Evolutionary conservation across 2,797 vertebrate species (phyloP).

Genomic region (Cyprinella venusta): DNA sequence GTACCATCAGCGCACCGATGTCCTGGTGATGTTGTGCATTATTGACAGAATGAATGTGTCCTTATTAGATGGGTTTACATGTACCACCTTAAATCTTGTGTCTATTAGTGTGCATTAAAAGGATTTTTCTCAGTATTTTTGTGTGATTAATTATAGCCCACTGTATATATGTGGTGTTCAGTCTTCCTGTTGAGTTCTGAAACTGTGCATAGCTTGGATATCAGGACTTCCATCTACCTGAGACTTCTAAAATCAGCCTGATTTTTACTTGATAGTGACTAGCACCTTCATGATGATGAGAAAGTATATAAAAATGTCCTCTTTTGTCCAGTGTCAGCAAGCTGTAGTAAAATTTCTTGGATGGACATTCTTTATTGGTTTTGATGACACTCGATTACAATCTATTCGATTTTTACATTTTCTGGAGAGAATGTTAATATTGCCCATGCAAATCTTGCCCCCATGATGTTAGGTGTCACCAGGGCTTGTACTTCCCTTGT

Average conservation of each 20-base stretch:
- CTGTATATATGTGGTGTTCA: not conserved
- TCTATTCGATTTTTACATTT: not conserved
- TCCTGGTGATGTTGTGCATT: constrained; percentile 5
- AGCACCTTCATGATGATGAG: not conserved
- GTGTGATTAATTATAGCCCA: not conserved
- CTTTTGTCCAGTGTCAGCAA: not conserved
- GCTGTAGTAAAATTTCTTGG: not conserved
- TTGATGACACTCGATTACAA: not conserved
- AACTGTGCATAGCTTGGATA: constrained; percentile 5
- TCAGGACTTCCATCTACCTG: constrained; percentile 3
- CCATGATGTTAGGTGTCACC: no score
- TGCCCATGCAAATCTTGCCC: not conserved
- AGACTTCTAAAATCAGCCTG: not conserved
- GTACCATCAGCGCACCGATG: not conserved
- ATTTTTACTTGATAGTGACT: not conserved
- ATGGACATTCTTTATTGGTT: not conserved
- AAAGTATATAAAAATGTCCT: not conserved
- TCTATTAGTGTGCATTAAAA: constrained; percentile 9
- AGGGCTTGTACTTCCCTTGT: no score
- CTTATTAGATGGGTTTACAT: constrained; percentile 36
- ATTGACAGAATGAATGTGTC: constrained; percentile 12
- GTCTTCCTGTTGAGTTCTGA: not conserved
- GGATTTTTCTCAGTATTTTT: not conserved
- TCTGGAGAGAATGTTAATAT: not conserved
- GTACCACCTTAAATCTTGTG: not conserved